A percentile compares a stretch with the other conserved stretches of the same genome.
Evolutionary conservation across 2,797 vertebrate genomes (phyloP).

Genomic region (Petrocephalus sullivani): DNA sequence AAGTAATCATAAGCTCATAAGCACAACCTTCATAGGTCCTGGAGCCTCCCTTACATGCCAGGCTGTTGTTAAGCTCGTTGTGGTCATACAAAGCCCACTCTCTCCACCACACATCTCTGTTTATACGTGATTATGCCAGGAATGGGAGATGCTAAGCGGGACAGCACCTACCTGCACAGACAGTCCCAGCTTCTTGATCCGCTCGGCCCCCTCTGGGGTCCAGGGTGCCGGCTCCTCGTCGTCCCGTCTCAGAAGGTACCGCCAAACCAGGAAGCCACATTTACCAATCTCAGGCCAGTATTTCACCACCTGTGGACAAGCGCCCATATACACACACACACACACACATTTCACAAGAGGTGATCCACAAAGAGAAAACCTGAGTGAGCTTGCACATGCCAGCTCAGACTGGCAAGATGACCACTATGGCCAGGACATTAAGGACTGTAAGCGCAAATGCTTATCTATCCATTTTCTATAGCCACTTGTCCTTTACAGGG

Average conservation of each 20-base stretch:
- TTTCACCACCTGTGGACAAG: conserved; percentile 80
- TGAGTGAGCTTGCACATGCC: not conserved
- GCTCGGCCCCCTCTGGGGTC: conserved; percentile 88
- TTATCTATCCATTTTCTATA: not conserved
- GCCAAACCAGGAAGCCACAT: conserved; percentile 95
- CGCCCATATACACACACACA: not conserved
- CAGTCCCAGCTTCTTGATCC: conserved; percentile 85
- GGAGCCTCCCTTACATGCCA: not conserved
- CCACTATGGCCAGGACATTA: not conserved
- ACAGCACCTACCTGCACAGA: conserved; percentile 76
- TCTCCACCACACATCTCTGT: not conserved
- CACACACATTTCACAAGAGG: not conserved
- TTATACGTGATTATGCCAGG: not conserved
- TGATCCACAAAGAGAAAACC: not conserved
- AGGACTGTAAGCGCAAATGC: not conserved
- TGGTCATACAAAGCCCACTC: not conserved
- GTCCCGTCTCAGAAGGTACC: conserved; percentile 90
- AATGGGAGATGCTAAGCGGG: not conserved
- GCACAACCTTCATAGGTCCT: not conserved
- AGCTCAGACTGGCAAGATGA: not conserved
- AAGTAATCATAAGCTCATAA: not conserved
- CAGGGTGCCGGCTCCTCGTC: conserved; percentile 91
- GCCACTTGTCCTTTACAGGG: not conserved
- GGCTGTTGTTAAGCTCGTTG: not conserved
- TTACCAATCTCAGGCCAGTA: conserved; percentile 99